A percentile compares a stretch with the other conserved stretches of the same genome.
phyloP scores from a whole-genome alignment of 1,140 invertebrate genomes.

The Achroia grisella region DNA sequence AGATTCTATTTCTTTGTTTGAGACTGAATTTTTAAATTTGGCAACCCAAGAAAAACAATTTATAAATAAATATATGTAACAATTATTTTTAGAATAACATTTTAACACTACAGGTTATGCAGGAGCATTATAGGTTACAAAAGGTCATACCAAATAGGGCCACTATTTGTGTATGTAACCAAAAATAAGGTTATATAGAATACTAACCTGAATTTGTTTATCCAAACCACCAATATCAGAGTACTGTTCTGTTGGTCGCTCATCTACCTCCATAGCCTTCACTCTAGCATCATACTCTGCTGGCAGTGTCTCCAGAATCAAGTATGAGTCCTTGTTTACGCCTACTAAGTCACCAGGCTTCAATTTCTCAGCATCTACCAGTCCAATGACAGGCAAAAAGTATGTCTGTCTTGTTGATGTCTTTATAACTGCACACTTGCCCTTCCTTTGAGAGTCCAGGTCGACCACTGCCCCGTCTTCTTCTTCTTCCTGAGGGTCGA shows the following conservation, averaged over 20 bases:
- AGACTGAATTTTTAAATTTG: too few relatives aligned
- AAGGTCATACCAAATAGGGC: too few relatives aligned
- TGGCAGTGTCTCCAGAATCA: slow-evolving; percentile 97
- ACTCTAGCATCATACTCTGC: slow-evolving; percentile 99
- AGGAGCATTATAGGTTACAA: too few relatives aligned
- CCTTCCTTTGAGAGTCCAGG: slow-evolving; percentile 97
- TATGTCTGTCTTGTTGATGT: slow-evolving; percentile 99
- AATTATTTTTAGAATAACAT: too few relatives aligned
- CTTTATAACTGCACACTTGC: slow-evolving; percentile 99
- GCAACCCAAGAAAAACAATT: too few relatives aligned
- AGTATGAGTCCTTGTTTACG: slow-evolving; percentile 99
- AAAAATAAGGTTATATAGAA: too few relatives aligned
- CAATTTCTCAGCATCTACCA: slow-evolving; percentile 97
- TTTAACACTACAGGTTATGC: too few relatives aligned
- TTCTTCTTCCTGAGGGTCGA: slow-evolving; percentile 98
- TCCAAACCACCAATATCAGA: slow-evolving; percentile 99
- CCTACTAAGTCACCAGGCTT: slow-evolving; percentile 99
- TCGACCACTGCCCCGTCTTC: slow-evolving; percentile 99
- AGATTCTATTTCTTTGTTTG: too few relatives aligned
- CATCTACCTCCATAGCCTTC: slow-evolving; percentile 99
- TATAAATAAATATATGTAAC: too few relatives aligned
- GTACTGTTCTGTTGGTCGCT: slow-evolving; percentile 99
- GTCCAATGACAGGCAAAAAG: slow-evolving; percentile 98
- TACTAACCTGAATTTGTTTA: slow-evolving; percentile 91
- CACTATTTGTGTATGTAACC: too few relatives aligned